phyloP scores from a whole-genome alignment of 2,797 vertebrate genomes.

The Syngnathus acus region DNA sequence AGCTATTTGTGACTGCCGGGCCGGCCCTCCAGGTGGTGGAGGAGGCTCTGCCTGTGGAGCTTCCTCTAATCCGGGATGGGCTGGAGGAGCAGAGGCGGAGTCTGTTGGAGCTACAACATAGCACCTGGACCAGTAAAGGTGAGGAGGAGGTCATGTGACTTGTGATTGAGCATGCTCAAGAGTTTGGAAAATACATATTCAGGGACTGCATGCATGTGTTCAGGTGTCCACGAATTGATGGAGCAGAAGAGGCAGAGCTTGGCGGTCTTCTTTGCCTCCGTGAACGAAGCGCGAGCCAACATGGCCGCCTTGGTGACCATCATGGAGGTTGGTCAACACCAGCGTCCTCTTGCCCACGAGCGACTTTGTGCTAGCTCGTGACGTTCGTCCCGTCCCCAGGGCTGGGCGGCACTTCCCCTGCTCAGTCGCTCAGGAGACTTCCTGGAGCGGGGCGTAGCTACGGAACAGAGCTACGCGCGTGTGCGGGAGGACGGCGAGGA shows the following conservation, averaged over 20 bases:
- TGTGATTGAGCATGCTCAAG: too few relatives aligned
- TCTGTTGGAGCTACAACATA: background rate
- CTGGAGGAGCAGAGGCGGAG: background rate
- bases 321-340: background rate
- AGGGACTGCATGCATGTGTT: too few relatives aligned
- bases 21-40: background rate
- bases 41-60: background rate
- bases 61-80: background rate
- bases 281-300: slow-evolving; percentile 2
- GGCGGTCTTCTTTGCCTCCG: background rate
- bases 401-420: background rate
- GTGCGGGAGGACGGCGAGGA: background rate
- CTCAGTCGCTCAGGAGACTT: background rate
- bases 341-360: background rate
- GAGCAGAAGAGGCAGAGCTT: background rate
- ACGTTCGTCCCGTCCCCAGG: background rate
- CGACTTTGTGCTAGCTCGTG: background rate
- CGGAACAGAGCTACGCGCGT: background rate
- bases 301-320: background rate
- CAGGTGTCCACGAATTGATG: background rate
- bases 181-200: too few relatives aligned
- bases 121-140: background rate
- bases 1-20: background rate
- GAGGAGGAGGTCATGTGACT: background rate
- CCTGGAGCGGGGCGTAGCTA: background rate